These are phyloP conservation scores for Chaetura pelagica DNA, from an alignment of 2,113 vertebrate genomes.

Conservation along the genomic window DNA sequence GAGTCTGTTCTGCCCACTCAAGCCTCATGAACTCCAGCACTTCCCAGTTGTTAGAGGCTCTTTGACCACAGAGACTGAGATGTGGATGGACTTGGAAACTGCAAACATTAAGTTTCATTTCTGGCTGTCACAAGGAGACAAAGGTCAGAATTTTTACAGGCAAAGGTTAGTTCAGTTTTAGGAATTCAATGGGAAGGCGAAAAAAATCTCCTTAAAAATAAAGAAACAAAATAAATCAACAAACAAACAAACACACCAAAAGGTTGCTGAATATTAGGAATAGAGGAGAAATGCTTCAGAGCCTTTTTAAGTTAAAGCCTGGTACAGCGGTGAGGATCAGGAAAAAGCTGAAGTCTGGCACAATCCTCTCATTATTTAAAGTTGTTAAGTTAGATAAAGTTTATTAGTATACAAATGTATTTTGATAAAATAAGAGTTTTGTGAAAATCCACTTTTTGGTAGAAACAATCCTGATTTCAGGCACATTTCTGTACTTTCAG, in stretches of 20 bases:
- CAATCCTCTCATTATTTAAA: background rate
- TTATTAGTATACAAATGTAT: background rate
- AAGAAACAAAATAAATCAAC: too few relatives aligned
- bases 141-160: background rate
- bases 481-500: background rate
- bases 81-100: background rate
- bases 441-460: background rate
- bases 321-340: background rate
- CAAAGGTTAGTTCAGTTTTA: background rate
- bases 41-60: background rate
- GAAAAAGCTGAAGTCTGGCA: background rate
- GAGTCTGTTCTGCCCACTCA: background rate
- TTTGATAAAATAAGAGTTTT: background rate
- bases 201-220: background rate
- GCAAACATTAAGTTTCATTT: background rate
- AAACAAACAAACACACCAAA: background rate
- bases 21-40: background rate
- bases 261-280: background rate
- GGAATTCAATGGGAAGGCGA: background rate
- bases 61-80: background rate
- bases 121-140: background rate
- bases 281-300: background rate
- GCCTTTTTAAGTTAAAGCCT: background rate
- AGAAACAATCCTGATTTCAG: background rate
- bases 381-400: background rate